Conservation (phyloP, 2,888 invertebrate species). For the Cyrtodaria siliqua region DNA sequence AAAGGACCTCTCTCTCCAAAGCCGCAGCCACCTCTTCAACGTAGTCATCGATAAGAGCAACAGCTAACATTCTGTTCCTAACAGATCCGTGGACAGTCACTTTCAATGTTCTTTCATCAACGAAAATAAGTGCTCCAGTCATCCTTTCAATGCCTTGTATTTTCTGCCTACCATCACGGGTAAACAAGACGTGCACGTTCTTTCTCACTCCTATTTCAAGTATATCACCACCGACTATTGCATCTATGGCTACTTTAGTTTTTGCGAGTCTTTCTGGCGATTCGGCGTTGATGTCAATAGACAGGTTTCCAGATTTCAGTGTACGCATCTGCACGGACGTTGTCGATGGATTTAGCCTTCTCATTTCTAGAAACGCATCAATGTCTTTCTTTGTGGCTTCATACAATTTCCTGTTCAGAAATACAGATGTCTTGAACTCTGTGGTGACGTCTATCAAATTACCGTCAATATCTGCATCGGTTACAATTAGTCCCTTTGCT, state of each 20-base stretch:
- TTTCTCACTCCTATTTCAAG: conserved; percentile 47
- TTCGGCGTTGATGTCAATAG: conserved; percentile 58
- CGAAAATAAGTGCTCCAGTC: conserved; percentile 48
- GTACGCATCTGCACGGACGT: conserved; percentile 16
- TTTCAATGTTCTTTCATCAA: conserved; percentile 61
- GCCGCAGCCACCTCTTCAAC: conserved; percentile 29
- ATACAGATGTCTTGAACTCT: conserved; percentile 55
- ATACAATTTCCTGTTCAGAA: conserved; percentile 51
- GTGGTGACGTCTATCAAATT: conserved; percentile 23
- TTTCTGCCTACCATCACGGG: conserved; percentile 50
- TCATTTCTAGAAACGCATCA: conserved; percentile 27
- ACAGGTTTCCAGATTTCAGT: conserved; percentile 55
- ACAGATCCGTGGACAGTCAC: conserved; percentile 63
- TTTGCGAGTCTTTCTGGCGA: conserved; percentile 52
- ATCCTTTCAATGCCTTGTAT: conserved; percentile 53
- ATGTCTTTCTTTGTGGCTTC: conserved; percentile 51
- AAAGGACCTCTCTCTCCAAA: conserved; percentile 34
- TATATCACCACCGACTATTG: conserved; percentile 59
- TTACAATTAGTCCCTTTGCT: conserved; percentile 21
- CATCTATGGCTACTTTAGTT: conserved; percentile 53
- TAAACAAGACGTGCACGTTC: conserved; percentile 52
- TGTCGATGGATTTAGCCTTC: conserved; percentile 1
- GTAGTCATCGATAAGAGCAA: conserved; percentile 40
- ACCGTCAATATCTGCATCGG: conserved; percentile 5
- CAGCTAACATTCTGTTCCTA: conserved; percentile 34